Evolutionary conservation across 2,113 vertebrate genomes (phyloP).

Genomic region (Epinephelus moara): DNA sequence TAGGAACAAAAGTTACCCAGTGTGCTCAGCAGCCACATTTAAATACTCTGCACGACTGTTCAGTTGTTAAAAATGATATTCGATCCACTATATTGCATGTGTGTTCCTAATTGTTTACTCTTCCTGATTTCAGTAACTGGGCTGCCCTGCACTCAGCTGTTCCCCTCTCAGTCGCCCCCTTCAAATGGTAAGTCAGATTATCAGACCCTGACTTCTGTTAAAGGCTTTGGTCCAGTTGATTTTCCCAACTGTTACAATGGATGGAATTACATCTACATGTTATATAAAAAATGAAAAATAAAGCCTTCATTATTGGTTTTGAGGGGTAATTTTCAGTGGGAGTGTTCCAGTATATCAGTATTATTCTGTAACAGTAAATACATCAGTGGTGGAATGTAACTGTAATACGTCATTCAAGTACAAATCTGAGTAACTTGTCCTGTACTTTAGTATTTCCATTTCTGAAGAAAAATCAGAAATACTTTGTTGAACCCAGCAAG

Average conservation of each 20-base stretch:
- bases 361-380: background rate
- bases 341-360: background rate
- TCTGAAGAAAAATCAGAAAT: no score
- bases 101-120: background rate
- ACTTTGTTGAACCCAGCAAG: no score
- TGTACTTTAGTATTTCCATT: background rate
- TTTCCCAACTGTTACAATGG: no score
- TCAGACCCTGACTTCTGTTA: background rate
- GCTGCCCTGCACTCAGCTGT: slow-evolving; percentile 58
- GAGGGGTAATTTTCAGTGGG: background rate
- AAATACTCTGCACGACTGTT: background rate
- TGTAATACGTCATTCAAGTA: background rate
- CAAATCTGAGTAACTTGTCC: background rate
- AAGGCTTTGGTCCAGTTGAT: no score
- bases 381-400: background rate
- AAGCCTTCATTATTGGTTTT: background rate
- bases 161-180: slow-evolving; percentile 57
- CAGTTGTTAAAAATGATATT: background rate
- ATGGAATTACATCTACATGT: background rate
- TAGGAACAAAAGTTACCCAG: background rate
- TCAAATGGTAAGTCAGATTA: slow-evolving; percentile 63
- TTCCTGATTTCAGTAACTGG: slow-evolving; percentile 40
- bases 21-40: background rate
- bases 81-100: background rate
- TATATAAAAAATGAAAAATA: background rate